Conservation (phyloP, 2,797 vertebrate genomes). For the Saxicola maurus region DNA sequence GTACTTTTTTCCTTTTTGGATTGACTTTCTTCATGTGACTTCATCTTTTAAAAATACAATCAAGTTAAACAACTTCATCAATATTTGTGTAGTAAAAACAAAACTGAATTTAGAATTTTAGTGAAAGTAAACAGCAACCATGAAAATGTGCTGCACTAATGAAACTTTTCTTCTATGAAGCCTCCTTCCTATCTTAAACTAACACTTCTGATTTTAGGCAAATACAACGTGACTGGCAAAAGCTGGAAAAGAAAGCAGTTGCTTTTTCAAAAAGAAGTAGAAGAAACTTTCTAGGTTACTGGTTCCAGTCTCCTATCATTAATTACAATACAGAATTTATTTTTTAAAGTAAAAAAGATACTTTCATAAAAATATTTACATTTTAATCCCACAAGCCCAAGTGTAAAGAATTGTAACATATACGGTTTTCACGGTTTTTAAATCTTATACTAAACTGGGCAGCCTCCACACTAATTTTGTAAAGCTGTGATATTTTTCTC, state of each 20-base stretch:
- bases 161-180: neutral
- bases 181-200: neutral
- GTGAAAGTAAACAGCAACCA: neutral
- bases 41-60: slow-evolving; percentile 74
- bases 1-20: slow-evolving; percentile 73
- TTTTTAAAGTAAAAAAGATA: neutral
- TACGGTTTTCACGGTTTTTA: neutral
- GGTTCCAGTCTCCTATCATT: neutral
- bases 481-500: neutral
- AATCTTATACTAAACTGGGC: neutral
- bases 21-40: slow-evolving; percentile 74
- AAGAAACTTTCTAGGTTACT: neutral
- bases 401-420: neutral
- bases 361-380: neutral
- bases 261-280: neutral
- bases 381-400: neutral
- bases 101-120: neutral
- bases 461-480: neutral
- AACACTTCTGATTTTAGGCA: neutral
- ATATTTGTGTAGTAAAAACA: neutral
- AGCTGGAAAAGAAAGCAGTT: neutral
- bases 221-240: neutral
- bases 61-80: neutral
- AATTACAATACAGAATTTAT: neutral
- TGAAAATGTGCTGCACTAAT: neutral